Evolutionary conservation across 2,113 vertebrate genomes (phyloP).

Genomic region (Pelobates fuscus): DNA sequence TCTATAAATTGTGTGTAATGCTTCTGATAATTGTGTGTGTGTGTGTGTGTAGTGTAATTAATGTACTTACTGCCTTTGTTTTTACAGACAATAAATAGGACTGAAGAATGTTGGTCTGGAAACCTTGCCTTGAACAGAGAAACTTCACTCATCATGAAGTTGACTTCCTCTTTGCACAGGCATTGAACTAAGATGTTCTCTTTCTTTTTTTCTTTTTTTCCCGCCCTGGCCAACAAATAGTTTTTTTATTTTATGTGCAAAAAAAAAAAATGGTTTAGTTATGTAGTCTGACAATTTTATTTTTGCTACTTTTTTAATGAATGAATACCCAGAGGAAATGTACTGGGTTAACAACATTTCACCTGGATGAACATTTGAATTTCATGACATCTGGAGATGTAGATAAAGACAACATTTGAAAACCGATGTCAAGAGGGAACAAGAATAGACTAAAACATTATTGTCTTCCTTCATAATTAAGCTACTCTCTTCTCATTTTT

Average conservation of each 20-base stretch:
- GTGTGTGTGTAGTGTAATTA: too few species aligned
- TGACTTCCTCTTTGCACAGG: slow-evolving; percentile 94
- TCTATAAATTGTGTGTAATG: too few species aligned
- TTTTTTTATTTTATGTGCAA: slow-evolving; percentile 80
- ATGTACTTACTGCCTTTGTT: too few species aligned
- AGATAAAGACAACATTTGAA: slow-evolving; percentile 58
- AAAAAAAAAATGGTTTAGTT: slow-evolving; percentile 78
- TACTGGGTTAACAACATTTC: slow-evolving; percentile 65
- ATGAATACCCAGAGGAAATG: slow-evolving; percentile 68
- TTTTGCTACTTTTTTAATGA: slow-evolving; percentile 75
- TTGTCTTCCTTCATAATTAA: slow-evolving; percentile 95
- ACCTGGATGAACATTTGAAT: slow-evolving; percentile 72
- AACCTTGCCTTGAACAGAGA: slow-evolving; percentile 93
- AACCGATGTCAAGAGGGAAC: slow-evolving; percentile 69
- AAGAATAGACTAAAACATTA: slow-evolving; percentile 75
- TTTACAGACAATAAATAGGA: slow-evolving; percentile 88
- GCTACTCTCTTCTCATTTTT: slow-evolving; percentile 80
- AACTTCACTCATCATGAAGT: slow-evolving; percentile 88
- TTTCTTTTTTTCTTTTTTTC: slow-evolving; percentile 75
- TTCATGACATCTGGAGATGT: slow-evolving; percentile 78
- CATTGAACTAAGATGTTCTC: slow-evolving; percentile 82
- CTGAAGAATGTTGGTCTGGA: slow-evolving; percentile 87
- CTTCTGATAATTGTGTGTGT: too few species aligned
- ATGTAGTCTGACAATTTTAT: slow-evolving; percentile 83
- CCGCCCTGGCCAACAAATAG: slow-evolving; percentile 78